Evolutionary conservation across 2,888 invertebrate species (phyloP).

Genomic region (Leptogaster cylindrica): DNA sequence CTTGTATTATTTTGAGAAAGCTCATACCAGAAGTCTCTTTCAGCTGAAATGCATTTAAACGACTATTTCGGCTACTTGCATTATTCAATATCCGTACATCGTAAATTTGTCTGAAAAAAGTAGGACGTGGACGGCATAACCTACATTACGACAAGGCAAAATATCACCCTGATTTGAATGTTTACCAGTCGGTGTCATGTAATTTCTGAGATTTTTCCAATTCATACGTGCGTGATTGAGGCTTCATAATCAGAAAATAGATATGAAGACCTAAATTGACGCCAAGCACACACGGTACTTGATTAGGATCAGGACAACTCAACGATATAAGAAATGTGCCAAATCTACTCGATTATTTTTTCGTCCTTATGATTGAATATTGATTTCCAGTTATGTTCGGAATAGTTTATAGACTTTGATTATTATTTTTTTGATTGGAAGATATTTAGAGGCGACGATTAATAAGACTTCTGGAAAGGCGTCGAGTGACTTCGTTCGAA

Average conservation of each 20-base stretch:
- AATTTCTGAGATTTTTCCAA: background rate
- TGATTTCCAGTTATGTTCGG: background rate
- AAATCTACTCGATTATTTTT: slow-evolving; percentile 1
- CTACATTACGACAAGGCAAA: slow-evolving; percentile 19
- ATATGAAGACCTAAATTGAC: slow-evolving; percentile 26
- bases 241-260: slow-evolving; percentile 4
- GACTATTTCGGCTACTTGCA: background rate
- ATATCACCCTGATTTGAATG: slow-evolving; percentile 3
- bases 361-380: background rate
- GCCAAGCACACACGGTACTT: slow-evolving; percentile 20
- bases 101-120: background rate
- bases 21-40: no score
- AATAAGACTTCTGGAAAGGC: no score
- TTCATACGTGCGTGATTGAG: slow-evolving; percentile 17
- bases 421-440: no score
- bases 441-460: no score
- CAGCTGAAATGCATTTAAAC: background rate
- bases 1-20: no score
- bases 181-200: slow-evolving; percentile 11
- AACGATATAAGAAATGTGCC: background rate
- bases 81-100: background rate
- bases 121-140: slow-evolving; percentile 12
- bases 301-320: background rate
- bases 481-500: no score
- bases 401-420: no score